Base-by-base conservation (phyloP, 1,140 invertebrate genomes). In the Aphis craccivora region DNA sequence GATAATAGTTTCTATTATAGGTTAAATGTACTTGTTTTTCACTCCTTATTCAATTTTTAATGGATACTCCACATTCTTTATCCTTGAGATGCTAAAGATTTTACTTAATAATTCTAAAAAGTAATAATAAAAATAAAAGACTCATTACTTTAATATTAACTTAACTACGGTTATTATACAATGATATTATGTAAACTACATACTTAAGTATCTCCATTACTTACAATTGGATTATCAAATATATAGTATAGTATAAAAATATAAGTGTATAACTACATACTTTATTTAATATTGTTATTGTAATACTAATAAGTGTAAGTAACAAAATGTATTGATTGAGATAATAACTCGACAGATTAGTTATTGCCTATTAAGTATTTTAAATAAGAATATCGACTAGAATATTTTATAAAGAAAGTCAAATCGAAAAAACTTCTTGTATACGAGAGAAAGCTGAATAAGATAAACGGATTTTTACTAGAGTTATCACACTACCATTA, bases 371-470 rank as follows among this genome's bases (percentile, higher is more conserved):
- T 37, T 37, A 30, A 76, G 60, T 14, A 48, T 20, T 48, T 88
- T 48, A 48, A 51, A 37, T n/a, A 88, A 8, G 23, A 53, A 35
- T 35, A 89, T 89, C 35, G n/a, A 35, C 30, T 48, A 35, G 51
- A 45, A 35, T 89, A 37, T 89, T 89, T 89, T 18, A 55, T 55
- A 55, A 89, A 25, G 88, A 89, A 89, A 55, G 48, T 89, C 25
- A 40, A 89, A 37, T 89, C 37, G 25, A 55, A 89, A 53, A 37
- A 89, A 53, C 25, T 37, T 35, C 18, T 37, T 25, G 35, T 14
- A 35, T 30, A 55, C 48, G 9, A 55, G 88, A 43, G 90, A 91
- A 91, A 91, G 90, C 90, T 76, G n/a, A 67, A 76, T 91, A 22
- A 45, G 35, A 91, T 91, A 48, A 67, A 67, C 90, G 40, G 7